Evolutionary conservation across 2,888 invertebrate species (phyloP), one percentile per base, ranked within the genome.

Genomic region (Lasioglossum morio): DNA sequence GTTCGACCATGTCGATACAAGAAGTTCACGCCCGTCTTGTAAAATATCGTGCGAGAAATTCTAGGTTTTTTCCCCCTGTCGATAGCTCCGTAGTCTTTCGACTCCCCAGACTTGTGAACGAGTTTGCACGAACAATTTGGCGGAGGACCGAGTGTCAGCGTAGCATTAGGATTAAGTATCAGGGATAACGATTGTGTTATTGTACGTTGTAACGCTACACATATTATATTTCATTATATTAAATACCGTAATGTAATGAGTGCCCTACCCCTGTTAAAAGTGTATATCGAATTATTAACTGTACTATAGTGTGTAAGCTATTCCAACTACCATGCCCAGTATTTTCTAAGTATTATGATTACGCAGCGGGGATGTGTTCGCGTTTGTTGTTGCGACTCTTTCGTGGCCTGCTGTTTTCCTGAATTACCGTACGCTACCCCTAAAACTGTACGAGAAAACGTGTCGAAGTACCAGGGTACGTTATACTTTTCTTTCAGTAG

Each of bases 261-360:
- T 93, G 92, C 90, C 92, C 93, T 91, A 90, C 86, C 90, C 88
- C 89, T 83, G 89, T 91, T 93, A 85, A 92, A 92, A 89, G 87
- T 89, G 88, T 92, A 89, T 89, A 91, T 91, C 90, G 90, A 91
- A 90, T 90, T 90, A 92, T 89, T 92, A 91, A 88, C 87, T 91
- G 87, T 93, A 93, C 88, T 81, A 86, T 92, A 92, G 89, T 30
- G 78, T 76, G 80, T 92, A 92, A 92, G 91, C 88, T 91, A 91
- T 92, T 92, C 88, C 92, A 92, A 93, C 86, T 92, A 93, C 92
- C 93, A 93, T 85, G 92, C 92, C 93, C 93, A 94, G 93, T 94
- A 94, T 94, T 94, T 94, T 92, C 86, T 92, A 94, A 94, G 92
- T 92, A 91, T 89, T 91, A 91, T 87, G 77, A 85, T 77, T 80